Base-by-base conservation (phyloP, 1,140 invertebrate species). In the Coptotermes formosanus region DNA sequence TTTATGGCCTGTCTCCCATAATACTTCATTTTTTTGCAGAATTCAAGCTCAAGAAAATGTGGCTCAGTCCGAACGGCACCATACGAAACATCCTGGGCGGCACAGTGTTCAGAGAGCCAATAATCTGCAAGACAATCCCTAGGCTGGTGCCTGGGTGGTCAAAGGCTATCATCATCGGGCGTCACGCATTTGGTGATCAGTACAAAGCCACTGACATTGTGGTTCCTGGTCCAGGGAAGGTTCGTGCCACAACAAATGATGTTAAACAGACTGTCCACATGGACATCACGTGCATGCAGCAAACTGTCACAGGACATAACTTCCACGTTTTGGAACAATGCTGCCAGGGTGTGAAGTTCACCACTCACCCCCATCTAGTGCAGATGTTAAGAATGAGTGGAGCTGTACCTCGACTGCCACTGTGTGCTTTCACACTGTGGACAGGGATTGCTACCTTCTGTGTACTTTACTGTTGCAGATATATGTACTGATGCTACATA, bases 41-140 rank as follows among this genome's bases (percentile, higher is more conserved):
- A 92, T 98, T 97, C 90, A 97, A 97, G 85, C 90, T 98, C 88
- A 98, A 98, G 91, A 96, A 97, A 90, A 98, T 98, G 97, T 98
- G 97, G 97, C 93, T 95, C 25, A 96, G 95, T 86, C 97, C 97
- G 2, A 98, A 98, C 91, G 97, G 97, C 30, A 98, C 97, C 0
- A 97, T 98, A 88, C 92, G 97, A 89, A 98, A 98, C 90, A 98
- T 98, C 89, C 91, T 98, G 25, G 97, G 97, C 11, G 97, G 97
- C 4, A 98, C 97, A 0, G 97, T 98, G 25, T 98, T 98, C 91
- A 92, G 97, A 83, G 97, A 98, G 90, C 97, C 97, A 14, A 98
- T 98, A 89, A 91, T 98, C 45, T 98, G 97, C 91, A 94, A 96
- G 89, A 97, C 95, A 89, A 97, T 98, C 90, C 97, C 97, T 4